Evolutionary conservation across 2,113 vertebrate genomes (phyloP), one percentile per base, ranked within the genome.

Genomic region (Osmerus eperlanus): DNA sequence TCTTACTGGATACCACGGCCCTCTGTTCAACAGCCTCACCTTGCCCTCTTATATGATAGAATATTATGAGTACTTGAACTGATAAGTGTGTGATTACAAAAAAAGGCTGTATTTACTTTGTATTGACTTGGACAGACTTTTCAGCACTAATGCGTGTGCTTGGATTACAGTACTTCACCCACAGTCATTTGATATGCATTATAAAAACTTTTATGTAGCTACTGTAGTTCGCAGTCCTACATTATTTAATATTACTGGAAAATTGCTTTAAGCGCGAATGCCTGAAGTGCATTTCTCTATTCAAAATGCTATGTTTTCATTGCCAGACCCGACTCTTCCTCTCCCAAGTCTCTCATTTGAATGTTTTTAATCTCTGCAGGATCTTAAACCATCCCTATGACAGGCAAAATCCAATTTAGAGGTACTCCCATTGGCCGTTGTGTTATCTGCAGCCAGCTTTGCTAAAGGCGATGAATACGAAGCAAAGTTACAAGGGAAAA

Each of bases 341-440:
- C 66, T 68, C 25, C 1, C 75, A 65, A 70, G 76, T 76, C 74
- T 83, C 79, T 84, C 76, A 83, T 89, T 86, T 83, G 73, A 86
- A 79, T 84, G 55, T 85, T 87, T 86, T 84, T 84, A 86, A 87
- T 90, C 87, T 87, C 83, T 29, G 58, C 73, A 73, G 79, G 74
- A 88, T 86, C 76, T n/a, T 72, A 68, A 80, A 73, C 69, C 72
- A 66, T 77, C 81, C 73, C 77, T 83, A 88, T 85, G 74, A 83
- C 79, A 84, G 84, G 80, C 82, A 67, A 73, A 84, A 84, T 85
- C 71, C 77, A 73, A 87, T 89, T 86, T 84, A 72, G 73, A 41
- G 67, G 65, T 73, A 82, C 73, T 83, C 72, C 79, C 76, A 58
- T 77, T 72, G 71, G 82, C 72, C 62, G 77, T 51, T 67, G 62